Evolutionary conservation across 2,888 invertebrate species (phyloP).

Genomic region (Dioctria linearis): DNA sequence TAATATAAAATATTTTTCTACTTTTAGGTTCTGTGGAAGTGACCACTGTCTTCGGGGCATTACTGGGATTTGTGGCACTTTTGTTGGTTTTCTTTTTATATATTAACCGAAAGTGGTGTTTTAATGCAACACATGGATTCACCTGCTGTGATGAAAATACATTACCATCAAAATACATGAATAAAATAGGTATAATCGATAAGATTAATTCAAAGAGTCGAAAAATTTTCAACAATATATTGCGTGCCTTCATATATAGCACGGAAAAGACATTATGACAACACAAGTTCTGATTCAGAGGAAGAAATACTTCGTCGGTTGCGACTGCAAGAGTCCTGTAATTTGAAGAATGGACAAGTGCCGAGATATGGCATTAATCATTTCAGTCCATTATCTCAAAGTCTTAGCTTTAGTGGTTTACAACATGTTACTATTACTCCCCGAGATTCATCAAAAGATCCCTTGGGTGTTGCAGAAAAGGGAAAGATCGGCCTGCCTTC

Average conservation of each 20-base stretch:
- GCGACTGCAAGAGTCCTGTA: slow-evolving; percentile 72
- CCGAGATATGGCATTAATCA: slow-evolving; percentile 59
- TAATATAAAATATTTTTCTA: slow-evolving; percentile 20
- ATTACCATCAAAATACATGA: slow-evolving; percentile 69
- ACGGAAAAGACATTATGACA: slow-evolving; percentile 69
- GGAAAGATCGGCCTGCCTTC: slow-evolving; percentile 71
- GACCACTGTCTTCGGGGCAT: slow-evolving; percentile 89
- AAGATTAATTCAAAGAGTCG: background rate
- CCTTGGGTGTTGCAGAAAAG: slow-evolving; percentile 69
- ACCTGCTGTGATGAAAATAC: slow-evolving; percentile 76
- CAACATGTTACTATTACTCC: slow-evolving; percentile 69
- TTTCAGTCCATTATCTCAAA: slow-evolving; percentile 67
- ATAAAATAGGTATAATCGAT: slow-evolving; percentile 67
- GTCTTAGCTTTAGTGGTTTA: slow-evolving; percentile 64
- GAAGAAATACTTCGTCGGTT: slow-evolving; percentile 77
- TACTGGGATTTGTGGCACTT: slow-evolving; percentile 86
- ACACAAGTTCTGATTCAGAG: slow-evolving; percentile 82
- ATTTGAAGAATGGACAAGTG: slow-evolving; percentile 60
- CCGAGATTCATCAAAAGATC: slow-evolving; percentile 67
- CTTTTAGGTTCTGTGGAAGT: slow-evolving; percentile 79
- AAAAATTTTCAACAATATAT: background rate
- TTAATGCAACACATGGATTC: slow-evolving; percentile 75
- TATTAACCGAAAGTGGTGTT: slow-evolving; percentile 85
- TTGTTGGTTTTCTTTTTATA: slow-evolving; percentile 89
- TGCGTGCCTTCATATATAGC: slow-evolving; percentile 59